Evolutionary conservation across 2,797 vertebrate genomes (phyloP).

Genomic region (Yasuhikotakia modesta): DNA sequence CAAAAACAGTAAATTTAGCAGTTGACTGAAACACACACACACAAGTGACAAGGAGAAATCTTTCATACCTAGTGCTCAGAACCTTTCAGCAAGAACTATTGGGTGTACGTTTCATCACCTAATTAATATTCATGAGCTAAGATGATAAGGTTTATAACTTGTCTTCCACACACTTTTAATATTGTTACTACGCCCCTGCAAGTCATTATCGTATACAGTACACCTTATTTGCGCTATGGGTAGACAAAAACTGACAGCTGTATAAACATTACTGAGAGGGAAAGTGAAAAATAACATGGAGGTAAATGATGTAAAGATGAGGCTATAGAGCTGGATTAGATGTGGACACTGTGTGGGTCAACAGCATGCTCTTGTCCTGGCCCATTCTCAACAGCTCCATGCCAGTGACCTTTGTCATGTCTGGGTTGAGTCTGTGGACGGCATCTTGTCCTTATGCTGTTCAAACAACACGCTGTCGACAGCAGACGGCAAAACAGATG

Average conservation of each 20-base stretch:
- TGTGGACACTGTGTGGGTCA: background rate
- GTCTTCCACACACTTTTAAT: background rate
- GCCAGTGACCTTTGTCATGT: conserved; percentile 43
- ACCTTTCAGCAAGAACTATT: conserved; percentile 7
- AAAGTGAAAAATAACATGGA: background rate
- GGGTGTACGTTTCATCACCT: conserved; percentile 1
- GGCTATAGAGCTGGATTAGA: background rate
- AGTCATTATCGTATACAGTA: background rate
- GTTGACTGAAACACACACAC: background rate
- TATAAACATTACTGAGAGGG: background rate
- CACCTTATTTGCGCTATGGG: background rate
- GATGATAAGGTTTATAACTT: background rate
- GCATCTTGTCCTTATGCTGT: conserved; percentile 32
- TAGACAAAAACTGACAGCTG: background rate
- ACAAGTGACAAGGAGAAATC: background rate
- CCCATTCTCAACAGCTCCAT: background rate
- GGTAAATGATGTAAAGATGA: background rate
- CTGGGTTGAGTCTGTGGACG: conserved; percentile 39
- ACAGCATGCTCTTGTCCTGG: conserved; percentile 3
- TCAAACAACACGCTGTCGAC: conserved; percentile 39
- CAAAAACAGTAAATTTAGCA: background rate
- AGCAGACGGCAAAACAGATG: conserved; percentile 44
- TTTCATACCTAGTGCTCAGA: background rate
- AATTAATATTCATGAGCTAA: conserved; percentile 16
- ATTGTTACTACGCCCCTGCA: background rate